These are phyloP conservation scores for Lithodes maja DNA, from an alignment of 2,888 invertebrate genomes.

Conservation along the genomic window DNA sequence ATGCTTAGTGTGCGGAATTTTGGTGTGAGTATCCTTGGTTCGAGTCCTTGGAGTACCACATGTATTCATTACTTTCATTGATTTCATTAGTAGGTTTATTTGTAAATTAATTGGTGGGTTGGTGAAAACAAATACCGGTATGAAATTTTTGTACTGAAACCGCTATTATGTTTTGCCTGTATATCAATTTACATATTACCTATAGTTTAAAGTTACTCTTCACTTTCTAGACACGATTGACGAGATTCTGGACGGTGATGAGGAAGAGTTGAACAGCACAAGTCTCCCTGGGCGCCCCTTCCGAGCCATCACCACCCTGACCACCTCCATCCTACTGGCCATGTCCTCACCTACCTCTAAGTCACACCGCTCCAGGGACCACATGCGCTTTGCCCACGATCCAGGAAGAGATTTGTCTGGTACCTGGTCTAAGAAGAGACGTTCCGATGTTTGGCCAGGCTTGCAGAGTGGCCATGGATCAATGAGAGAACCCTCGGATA, in stretches of 20 bases:
- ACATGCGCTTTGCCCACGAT: neutral
- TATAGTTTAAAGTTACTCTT: neutral
- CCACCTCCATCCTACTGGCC: slow-evolving; percentile 58
- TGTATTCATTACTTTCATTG: too few species aligned
- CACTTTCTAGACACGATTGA: slow-evolving; percentile 39
- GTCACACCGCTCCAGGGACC: neutral
- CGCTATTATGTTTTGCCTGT: too few species aligned
- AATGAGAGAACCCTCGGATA: neutral
- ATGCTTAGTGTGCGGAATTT: too few species aligned
- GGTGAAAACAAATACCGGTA: too few species aligned
- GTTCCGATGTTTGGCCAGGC: neutral
- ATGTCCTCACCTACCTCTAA: slow-evolving; percentile 51
- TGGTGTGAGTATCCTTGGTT: too few species aligned
- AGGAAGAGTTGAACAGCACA: slow-evolving; percentile 24
- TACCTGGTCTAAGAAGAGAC: neutral
- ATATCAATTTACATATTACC: too few species aligned
- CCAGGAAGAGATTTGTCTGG: neutral
- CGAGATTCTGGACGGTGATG: slow-evolving; percentile 27
- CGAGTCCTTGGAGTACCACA: too few species aligned
- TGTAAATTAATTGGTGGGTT: too few species aligned
- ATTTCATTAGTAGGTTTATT: too few species aligned
- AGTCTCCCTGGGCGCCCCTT: slow-evolving; percentile 41
- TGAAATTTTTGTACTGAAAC: too few species aligned
- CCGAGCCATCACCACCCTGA: slow-evolving; percentile 57
- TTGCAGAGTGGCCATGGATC: neutral